Evolutionary conservation across 2,888 invertebrate species (phyloP), one percentile per base, ranked within the genome.

Genomic region (Protonemura montana): DNA sequence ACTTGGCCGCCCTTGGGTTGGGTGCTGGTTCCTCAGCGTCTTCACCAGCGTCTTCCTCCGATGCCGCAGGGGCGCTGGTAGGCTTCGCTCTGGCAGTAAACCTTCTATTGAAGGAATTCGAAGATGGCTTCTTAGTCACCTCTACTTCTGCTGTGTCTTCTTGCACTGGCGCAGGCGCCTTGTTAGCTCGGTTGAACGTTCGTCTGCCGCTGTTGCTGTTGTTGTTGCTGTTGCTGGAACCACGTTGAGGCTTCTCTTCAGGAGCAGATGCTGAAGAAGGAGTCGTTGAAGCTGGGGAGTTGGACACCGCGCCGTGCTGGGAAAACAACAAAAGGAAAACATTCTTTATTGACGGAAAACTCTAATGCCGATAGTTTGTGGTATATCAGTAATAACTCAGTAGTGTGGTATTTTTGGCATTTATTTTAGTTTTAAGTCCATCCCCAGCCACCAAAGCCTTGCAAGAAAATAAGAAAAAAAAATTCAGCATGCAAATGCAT

Each of bases 61-160:
- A 27, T 28, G 30, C 76, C 21, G 28, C 85, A 6, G 86, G 76
- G 6, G 84, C 83, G 21, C 76, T 10, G 1, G 86, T 35, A 0
- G 87, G 35, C 42, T 86, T 85, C n/a, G 85, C 82, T 3, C 87
- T 10, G 5, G 82, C 42, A 29, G 86, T 30, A 85, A 87, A 87
- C 82, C 80, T 83, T 28, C 86, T 28, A 84, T 26, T 41, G 16
- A 82, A 13, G 0, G 84, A 76, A 28, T 82, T 27, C 0, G 82
- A 21, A n/a, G 80, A 25, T 3, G 87, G 83, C 59, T 86, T 81
- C 42, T 42, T 76, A 78, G 85, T 29, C 25, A 86, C 82, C 21
- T 86, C 86, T 21, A 87, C 87, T 13, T 87, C 86, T 21, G 86
- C 87, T 41, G 82, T 59, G 26, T 16, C 59, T 29, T 84, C 84